Evolutionary conservation across 2,797 vertebrate species (phyloP).

Genomic region (Mormyrops boulengeri): DNA sequence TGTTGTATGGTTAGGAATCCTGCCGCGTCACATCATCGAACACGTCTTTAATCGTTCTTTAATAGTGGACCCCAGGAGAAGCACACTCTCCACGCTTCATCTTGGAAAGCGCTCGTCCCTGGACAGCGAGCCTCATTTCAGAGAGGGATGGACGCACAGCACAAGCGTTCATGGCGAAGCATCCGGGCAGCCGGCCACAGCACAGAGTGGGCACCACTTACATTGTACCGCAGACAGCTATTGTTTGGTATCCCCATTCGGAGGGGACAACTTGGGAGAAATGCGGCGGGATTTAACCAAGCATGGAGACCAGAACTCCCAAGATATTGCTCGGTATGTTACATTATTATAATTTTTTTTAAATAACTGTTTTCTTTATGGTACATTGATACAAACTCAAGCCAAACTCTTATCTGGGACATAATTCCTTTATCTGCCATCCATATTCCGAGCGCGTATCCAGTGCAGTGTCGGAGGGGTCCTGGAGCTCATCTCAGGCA

Average conservation of each 20-base stretch:
- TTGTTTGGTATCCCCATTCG: not conserved
- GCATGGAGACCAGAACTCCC: not conserved
- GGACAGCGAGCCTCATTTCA: not conserved
- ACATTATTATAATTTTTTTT: not conserved
- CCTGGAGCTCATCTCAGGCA: not conserved
- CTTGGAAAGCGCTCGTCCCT: not conserved
- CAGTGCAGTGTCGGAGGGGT: not conserved
- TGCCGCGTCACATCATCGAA: not conserved
- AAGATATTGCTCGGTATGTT: not conserved
- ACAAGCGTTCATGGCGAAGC: not conserved
- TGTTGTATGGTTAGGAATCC: not conserved
- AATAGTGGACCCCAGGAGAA: not conserved
- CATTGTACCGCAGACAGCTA: not conserved
- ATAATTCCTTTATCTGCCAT: not conserved
- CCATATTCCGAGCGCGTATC: not conserved
- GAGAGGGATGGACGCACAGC: not conserved
- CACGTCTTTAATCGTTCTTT: not conserved
- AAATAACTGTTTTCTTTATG: not conserved
- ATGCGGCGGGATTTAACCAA: not conserved
- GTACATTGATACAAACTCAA: not conserved
- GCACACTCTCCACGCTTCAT: not conserved
- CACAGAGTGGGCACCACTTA: not conserved
- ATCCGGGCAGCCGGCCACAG: not conserved
- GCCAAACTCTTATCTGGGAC: not conserved
- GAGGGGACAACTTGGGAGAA: not conserved